Evolutionary conservation across 2,797 vertebrate species (phyloP), one percentile per base, ranked within the genome.

Genomic region (Sebastes iracundus): DNA sequence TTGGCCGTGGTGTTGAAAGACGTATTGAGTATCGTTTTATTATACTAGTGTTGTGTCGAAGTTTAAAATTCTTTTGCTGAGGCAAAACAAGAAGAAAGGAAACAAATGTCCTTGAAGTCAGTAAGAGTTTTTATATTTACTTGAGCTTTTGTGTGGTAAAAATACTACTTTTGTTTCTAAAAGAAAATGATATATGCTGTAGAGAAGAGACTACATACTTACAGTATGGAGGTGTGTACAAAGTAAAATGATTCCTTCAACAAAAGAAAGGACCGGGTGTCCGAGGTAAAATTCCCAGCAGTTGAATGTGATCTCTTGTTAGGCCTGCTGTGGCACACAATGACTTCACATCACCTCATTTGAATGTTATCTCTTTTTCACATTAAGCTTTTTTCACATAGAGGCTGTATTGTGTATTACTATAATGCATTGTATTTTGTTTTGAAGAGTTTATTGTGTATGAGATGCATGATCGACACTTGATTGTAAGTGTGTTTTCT

Each of bases 401-500:
- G 62, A 35, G 23, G 60, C 83, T 72, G 46, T 70, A 49, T 80
- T 83, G 71, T 72, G 11, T 83, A 55, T 82, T 30, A 66, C 61
- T 72, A 22, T 82, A 75, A 82, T 76, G 65, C 63, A 52, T 67
- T 82, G 80, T 72, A 49, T 80, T 87, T 77, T 73, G 68, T 75
- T 79, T 82, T 78, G 77, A 74, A 52, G 81, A 42, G 78, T 78
- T 88, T 78, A 84, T 82, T 87, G 84, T 61, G 81, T 87, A 79
- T 79, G 84, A 90, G 80, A 84, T 79, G 79, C 88, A 85, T 91
- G 90, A 93, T 94, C 68, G 74, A 85, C 86, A 90, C 89, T 87
- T 89, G 88, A 91, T 92, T 90, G 89, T 84, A 73, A 87, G 92
- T 86, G 87, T 90, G 88, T 90, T 94, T 92, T 94, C 89, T 92